These are phyloP conservation scores for Escarpia spicata DNA, from an alignment of 2,888 invertebrate genomes.

Conservation along the genomic window DNA sequence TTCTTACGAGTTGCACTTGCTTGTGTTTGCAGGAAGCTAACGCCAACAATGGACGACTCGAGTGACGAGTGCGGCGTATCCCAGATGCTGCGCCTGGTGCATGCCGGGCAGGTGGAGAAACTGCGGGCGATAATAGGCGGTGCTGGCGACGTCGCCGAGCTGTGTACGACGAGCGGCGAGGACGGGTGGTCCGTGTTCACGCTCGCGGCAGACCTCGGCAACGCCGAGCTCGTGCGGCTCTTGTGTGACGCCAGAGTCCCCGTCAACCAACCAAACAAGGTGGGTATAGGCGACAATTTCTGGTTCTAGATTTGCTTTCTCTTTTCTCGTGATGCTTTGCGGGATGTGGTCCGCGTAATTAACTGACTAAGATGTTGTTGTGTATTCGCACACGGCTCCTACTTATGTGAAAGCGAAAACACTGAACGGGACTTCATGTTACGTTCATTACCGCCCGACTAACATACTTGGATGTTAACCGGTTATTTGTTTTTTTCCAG, in stretches of 20 bases:
- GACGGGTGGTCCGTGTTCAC: conserved; percentile 43
- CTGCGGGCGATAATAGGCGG: conserved; percentile 19
- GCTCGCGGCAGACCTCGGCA: conserved; percentile 39
- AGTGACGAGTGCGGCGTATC: background rate
- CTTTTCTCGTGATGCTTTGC: too few species aligned
- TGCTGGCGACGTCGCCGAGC: background rate
- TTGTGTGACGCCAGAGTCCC: conserved; percentile 23
- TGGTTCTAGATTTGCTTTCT: background rate
- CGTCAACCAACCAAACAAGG: background rate
- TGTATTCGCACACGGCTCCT: too few species aligned
- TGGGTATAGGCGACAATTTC: background rate
- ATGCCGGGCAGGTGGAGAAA: conserved; percentile 24
- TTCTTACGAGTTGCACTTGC: background rate
- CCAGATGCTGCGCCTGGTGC: conserved; percentile 19
- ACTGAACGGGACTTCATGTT: too few species aligned
- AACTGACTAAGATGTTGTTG: too few species aligned
- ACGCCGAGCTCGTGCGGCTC: conserved; percentile 34
- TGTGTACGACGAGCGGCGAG: conserved; percentile 32
- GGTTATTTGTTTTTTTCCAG: background rate
- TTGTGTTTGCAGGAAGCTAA: background rate
- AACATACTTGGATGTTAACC: background rate
- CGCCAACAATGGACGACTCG: background rate
- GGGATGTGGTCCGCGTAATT: too few species aligned
- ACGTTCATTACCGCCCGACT: too few species aligned
- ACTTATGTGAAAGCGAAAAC: too few species aligned